A percentile compares a stretch with the other conserved stretches of the same genome.
Conservation (phyloP, 35 echinoderm and acorn worm genomes). For the Heliocidaris tuberculata region DNA sequence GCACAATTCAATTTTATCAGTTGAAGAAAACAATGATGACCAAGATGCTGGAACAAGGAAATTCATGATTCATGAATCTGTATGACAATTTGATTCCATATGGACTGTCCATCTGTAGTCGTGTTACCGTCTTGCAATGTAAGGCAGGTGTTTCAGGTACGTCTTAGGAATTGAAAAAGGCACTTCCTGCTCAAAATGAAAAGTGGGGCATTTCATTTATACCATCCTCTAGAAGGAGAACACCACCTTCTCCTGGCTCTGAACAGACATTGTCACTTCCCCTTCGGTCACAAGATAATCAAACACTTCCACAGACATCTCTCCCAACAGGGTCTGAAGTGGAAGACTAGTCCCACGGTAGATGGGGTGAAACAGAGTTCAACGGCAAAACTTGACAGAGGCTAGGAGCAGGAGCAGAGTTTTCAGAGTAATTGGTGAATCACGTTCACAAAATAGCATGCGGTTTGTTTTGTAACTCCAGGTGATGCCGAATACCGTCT, state of each 20-base stretch:
- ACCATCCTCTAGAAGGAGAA: background rate
- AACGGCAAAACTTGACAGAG: constrained; percentile 24
- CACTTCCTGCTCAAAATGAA: background rate
- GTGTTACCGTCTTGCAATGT: background rate
- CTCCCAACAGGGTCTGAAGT: background rate
- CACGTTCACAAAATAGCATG: constrained; percentile 33
- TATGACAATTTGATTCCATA: background rate
- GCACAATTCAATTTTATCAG: background rate
- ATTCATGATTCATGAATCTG: background rate
- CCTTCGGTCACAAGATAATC: background rate
- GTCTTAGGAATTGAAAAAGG: background rate
- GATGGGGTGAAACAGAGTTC: constrained; percentile 18
- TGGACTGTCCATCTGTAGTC: background rate
- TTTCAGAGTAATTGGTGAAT: constrained; percentile 46
- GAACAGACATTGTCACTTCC: background rate
- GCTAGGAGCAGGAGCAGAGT: constrained; percentile 19
- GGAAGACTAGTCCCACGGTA: background rate
- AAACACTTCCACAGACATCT: constrained; percentile 9
- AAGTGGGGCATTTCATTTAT: background rate
- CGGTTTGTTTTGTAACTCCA: constrained; percentile 44
- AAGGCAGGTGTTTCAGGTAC: background rate
- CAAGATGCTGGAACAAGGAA: background rate
- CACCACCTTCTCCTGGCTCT: background rate
- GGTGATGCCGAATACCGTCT: constrained; percentile 17
- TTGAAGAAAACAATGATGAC: background rate